phyloP scores from a whole-genome alignment of 64 coral and sea anemone species.

The Montipora cactus region DNA sequence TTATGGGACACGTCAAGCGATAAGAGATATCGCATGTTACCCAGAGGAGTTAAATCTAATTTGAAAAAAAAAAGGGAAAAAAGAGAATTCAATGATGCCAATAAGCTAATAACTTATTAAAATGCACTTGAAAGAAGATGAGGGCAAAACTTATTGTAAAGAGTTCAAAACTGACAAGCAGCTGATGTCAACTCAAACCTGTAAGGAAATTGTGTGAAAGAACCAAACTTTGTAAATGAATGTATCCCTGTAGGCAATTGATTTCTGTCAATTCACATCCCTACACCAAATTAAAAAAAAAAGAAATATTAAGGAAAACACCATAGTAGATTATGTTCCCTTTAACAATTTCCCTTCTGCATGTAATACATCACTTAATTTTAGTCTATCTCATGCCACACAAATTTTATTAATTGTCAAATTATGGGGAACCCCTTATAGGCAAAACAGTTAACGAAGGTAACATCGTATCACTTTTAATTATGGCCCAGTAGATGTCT shows the following conservation, averaged over 20 bases:
- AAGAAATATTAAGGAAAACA: not conserved
- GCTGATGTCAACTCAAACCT: slow-evolving; percentile 53
- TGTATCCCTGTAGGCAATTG: slow-evolving; percentile 63
- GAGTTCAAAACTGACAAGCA: not conserved
- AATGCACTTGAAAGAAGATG: not conserved
- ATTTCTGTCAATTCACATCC: slow-evolving; percentile 86
- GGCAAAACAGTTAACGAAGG: no score
- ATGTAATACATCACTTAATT: not conserved
- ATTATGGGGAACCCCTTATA: no score
- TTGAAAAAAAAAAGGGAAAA: not conserved
- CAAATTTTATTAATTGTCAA: no score
- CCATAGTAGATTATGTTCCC: no score
- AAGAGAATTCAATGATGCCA: not conserved
- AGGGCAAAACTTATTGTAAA: no score
- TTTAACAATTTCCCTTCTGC: no score
- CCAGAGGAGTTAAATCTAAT: slow-evolving; percentile 87
- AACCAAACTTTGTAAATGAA: slow-evolving; percentile 88
- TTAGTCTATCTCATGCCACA: no score
- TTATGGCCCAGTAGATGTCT: no score
- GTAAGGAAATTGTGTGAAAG: slow-evolving; percentile 90
- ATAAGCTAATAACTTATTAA: not conserved
- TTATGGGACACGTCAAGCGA: slow-evolving; percentile 96
- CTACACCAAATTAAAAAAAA: slow-evolving; percentile 10
- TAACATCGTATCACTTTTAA: no score
- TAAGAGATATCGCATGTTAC: slow-evolving; percentile 81